Percentiles rank a stretch among this genome's conserved stretches.
phyloP scores from a whole-genome alignment of 92 coral and sea anemone species.

The Anthopleura xanthogrammica region DNA sequence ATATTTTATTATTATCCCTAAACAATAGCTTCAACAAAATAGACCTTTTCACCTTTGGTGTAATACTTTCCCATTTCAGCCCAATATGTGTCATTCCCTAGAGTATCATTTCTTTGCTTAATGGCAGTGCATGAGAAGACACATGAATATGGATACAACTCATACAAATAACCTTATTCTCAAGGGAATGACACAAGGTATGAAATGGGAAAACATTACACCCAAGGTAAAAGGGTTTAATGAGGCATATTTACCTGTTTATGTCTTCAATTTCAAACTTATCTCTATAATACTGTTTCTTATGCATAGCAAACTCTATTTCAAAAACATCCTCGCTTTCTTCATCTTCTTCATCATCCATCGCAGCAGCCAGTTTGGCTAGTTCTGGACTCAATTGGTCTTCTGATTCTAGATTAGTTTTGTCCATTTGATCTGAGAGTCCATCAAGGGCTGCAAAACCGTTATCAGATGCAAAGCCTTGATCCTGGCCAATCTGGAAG shows the following conservation, averaged over 20 bases:
- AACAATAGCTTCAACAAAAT: too few species aligned
- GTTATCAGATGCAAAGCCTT: slow-evolving; percentile 21
- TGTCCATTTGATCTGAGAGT: slow-evolving; percentile 42
- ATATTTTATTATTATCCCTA: too few species aligned
- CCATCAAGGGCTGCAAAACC: slow-evolving; percentile 58
- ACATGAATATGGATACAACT: too few species aligned
- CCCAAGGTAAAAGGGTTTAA: too few species aligned
- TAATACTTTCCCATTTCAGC: too few species aligned
- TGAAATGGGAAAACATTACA: not conserved
- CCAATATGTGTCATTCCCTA: too few species aligned
- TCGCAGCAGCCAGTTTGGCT: slow-evolving; percentile 54
- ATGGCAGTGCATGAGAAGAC: too few species aligned
- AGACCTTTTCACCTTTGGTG: too few species aligned
- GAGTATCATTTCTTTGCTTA: too few species aligned
- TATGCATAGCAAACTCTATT: slow-evolving; percentile 83
- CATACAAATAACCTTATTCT: too few species aligned
- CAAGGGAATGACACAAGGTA: not conserved
- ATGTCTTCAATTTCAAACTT: slow-evolving; percentile 74
- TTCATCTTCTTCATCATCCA: slow-evolving; percentile 54
- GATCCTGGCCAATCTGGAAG: not conserved
- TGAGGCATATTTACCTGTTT: slow-evolving; percentile 41
- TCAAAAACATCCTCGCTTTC: slow-evolving; percentile 86
- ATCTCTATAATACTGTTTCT: slow-evolving; percentile 80
- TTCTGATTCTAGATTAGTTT: slow-evolving; percentile 35
- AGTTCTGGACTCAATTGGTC: slow-evolving; percentile 54